Conservation (phyloP, 1,140 invertebrate genomes). For the Tetraneura akinire region DNA sequence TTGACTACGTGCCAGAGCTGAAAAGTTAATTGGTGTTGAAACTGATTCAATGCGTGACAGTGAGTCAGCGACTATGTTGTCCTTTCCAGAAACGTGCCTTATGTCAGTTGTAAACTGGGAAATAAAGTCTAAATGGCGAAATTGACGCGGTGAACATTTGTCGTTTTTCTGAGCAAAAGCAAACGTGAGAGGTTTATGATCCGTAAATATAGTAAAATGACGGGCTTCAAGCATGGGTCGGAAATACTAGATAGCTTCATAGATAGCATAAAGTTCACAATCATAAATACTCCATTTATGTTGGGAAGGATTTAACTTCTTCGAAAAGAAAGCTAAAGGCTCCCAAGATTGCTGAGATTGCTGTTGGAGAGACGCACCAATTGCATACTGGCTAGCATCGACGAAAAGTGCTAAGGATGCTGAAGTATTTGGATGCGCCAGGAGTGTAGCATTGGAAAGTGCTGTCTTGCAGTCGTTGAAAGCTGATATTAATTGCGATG, state of each 20-base stretch:
- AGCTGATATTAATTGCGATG: too few relatives aligned
- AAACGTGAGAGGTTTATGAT: conserved; percentile 58
- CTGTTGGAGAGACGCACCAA: too few relatives aligned
- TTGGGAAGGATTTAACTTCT: conserved; percentile 55
- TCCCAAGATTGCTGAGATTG: too few relatives aligned
- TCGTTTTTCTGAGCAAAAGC: conserved; percentile 56
- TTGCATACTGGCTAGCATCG: too few relatives aligned
- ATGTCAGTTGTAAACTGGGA: conserved; percentile 54
- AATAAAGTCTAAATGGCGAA: conserved; percentile 51
- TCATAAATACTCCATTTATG: conserved; percentile 57
- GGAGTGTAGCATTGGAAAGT: too few relatives aligned
- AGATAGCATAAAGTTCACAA: conserved; percentile 61
- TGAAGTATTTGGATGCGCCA: too few relatives aligned
- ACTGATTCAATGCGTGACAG: conserved; percentile 3
- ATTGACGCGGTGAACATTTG: conserved; percentile 56
- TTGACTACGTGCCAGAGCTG: neutral
- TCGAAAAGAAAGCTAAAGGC: conserved; percentile 53
- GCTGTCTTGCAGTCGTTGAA: too few relatives aligned
- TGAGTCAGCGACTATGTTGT: conserved; percentile 22
- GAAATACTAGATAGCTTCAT: conserved; percentile 58
- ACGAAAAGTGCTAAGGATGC: too few relatives aligned
- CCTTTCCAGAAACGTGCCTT: too few relatives aligned
- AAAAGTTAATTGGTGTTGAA: neutral
- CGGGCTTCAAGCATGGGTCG: conserved; percentile 59
- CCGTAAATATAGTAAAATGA: conserved; percentile 58